These are phyloP conservation scores for Orius insidiosus DNA, from an alignment of 1,140 invertebrate genomes.

Conservation along the genomic window DNA sequence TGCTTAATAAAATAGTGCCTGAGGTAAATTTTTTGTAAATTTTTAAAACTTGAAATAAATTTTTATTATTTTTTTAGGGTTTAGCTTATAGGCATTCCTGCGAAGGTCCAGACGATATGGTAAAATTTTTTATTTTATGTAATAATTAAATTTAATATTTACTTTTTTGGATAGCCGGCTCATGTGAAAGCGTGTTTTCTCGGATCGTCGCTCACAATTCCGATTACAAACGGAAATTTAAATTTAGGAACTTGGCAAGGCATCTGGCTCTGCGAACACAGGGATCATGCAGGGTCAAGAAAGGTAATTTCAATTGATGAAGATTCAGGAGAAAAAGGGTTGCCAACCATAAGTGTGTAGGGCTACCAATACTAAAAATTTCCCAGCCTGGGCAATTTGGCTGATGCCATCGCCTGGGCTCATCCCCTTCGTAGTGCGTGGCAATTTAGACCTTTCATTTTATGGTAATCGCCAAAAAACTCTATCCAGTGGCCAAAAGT, in stretches of 20 bases:
- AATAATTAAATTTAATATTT: slow-evolving; percentile 3
- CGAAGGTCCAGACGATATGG: slow-evolving; percentile 97
- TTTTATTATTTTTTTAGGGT: slow-evolving; percentile 31
- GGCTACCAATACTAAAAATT: too few species aligned
- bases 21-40: slow-evolving; percentile 36
- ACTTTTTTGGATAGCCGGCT: slow-evolving; percentile 66
- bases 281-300: slow-evolving; percentile 82
- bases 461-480: too few species aligned
- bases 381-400: too few species aligned
- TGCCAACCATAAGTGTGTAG: too few species aligned
- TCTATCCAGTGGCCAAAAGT: too few species aligned
- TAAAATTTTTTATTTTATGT: slow-evolving; percentile 30
- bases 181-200: slow-evolving; percentile 94
- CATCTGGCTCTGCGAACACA: slow-evolving; percentile 93
- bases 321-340: too few species aligned
- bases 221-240: slow-evolving; percentile 86
- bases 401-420: too few species aligned
- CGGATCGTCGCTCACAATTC: slow-evolving; percentile 85
- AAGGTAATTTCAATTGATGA: slow-evolving; percentile 39
- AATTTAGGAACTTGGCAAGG: slow-evolving; percentile 94
- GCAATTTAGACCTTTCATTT: too few species aligned
- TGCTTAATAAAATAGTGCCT: slow-evolving; percentile 95
- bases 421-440: too few species aligned
- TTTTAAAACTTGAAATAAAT: slow-evolving; percentile 8
- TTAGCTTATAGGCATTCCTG: slow-evolving; percentile 88